Evolutionary conservation across 2,113 vertebrate genomes (phyloP), one percentile per base, ranked within the genome.

Genomic region (Choloepus hoffmanni): DNA sequence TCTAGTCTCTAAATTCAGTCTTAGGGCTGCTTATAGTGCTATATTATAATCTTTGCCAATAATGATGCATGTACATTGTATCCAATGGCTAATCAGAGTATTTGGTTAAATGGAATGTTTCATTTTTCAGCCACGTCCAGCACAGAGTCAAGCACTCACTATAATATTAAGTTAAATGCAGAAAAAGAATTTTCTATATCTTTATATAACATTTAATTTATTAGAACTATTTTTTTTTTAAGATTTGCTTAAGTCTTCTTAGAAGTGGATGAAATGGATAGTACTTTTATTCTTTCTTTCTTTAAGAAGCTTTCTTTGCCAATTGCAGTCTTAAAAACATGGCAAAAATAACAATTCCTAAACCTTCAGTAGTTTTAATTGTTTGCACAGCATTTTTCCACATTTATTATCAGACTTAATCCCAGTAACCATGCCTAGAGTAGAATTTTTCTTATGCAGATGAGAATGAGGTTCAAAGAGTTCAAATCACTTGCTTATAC

Each of bases 151-250:
- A 48, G 24, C 15, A 18, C 9, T 83, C 45, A 23, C 36, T 55
- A 30, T 78, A 74, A 65, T 85, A 72, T n/a, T 93, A 60, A 28
- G 83, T 87, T 53, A 78, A 79, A 81, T 94, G 4, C 53, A 89
- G 36, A 45, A 96, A 79, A 12, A 92, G 26, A 76, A 81, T 72
- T 72, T 89, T 92, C 82, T 90, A 16, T 77, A 36, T 6, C 82
- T 94, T 95, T 76, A 67, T 89, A 19, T 83, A 26, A 40, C 83
- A 81, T 60, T 92, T 79, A 72, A 40, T 86, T 79, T 21, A 60
- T 30, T 48, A 36, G 33, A 84, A 30, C 13, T 93, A 26, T 36
- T 19, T 33, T 13, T 16, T 43, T 77, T 79, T 63, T 43, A 95
- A 88, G 30, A 60, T 74, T 79, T 79, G 16, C 36, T 40, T 48